phyloP scores from a whole-genome alignment of 1,140 invertebrate species.

The Drosophila rufa region DNA sequence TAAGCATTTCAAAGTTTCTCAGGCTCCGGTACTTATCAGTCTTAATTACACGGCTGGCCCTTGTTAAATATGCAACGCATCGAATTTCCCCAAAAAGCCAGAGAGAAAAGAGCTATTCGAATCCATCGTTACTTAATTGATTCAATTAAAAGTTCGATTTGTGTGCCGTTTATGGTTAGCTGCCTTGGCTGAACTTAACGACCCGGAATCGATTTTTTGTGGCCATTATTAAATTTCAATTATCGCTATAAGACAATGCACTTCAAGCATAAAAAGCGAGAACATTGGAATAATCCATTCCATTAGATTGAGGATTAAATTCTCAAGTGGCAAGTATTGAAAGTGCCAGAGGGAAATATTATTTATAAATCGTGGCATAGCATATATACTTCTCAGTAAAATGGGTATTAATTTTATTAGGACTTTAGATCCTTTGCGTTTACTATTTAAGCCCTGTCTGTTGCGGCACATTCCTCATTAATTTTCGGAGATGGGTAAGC shows the following conservation, averaged over 20 bases:
- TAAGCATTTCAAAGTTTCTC: slow-evolving; percentile 41
- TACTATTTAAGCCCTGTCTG: not conserved
- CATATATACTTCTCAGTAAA: not conserved
- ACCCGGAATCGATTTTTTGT: slow-evolving; percentile 24
- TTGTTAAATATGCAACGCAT: slow-evolving; percentile 45
- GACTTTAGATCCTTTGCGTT: not conserved
- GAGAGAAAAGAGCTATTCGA: not conserved
- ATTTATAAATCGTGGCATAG: not conserved
- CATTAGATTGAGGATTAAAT: not conserved
- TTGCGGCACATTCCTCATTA: slow-evolving; percentile 3
- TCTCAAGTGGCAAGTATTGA: not conserved
- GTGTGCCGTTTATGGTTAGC: not conserved
- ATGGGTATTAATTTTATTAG: not conserved
- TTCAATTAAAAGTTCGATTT: slow-evolving; percentile 52
- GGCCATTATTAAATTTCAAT: slow-evolving; percentile 23
- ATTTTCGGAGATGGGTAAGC: not conserved
- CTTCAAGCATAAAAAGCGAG: not conserved
- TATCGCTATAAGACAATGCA: slow-evolving; percentile 1
- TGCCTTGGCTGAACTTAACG: slow-evolving; percentile 4
- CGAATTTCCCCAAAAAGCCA: slow-evolving; percentile 25
- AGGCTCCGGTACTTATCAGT: slow-evolving; percentile 8
- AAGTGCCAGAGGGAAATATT: not conserved
- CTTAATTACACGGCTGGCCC: slow-evolving; percentile 42
- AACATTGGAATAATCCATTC: not conserved
- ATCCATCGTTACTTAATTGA: slow-evolving; percentile 32